These are phyloP conservation scores for Coptodon rendalli DNA, from an alignment of 2,113 vertebrate species.

Conservation along the genomic window DNA sequence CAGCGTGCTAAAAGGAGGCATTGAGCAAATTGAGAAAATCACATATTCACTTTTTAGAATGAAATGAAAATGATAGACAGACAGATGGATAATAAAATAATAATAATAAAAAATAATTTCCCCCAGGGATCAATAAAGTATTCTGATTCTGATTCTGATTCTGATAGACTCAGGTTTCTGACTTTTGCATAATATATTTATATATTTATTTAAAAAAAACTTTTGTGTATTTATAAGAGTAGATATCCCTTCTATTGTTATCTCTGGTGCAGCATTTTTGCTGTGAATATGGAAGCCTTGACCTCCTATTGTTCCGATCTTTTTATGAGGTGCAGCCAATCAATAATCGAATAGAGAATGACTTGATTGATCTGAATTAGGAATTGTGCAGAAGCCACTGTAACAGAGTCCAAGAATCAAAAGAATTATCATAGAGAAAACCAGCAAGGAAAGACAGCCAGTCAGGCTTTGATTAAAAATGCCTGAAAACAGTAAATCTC, in stretches of 20 bases:
- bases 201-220: neutral
- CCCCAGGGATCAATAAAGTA: too few species aligned
- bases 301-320: neutral
- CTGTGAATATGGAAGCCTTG: neutral
- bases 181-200: neutral
- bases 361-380: neutral
- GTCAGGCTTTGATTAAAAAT: neutral
- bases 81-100: neutral
- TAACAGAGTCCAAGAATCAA: neutral
- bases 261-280: neutral
- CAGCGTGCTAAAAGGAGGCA: neutral
- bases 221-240: neutral
- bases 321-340: neutral
- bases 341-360: neutral
- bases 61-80: neutral
- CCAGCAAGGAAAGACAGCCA: neutral
- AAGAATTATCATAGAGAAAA: neutral
- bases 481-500: neutral
- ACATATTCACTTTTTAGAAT: neutral
- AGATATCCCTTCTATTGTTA: neutral
- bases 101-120: too few species aligned
- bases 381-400: neutral
- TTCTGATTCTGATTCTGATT: too few species aligned
- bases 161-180: neutral
- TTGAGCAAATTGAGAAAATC: neutral